These are phyloP conservation scores for Apantesis nais DNA, from an alignment of 2,888 invertebrate genomes.

Conservation along the genomic window DNA sequence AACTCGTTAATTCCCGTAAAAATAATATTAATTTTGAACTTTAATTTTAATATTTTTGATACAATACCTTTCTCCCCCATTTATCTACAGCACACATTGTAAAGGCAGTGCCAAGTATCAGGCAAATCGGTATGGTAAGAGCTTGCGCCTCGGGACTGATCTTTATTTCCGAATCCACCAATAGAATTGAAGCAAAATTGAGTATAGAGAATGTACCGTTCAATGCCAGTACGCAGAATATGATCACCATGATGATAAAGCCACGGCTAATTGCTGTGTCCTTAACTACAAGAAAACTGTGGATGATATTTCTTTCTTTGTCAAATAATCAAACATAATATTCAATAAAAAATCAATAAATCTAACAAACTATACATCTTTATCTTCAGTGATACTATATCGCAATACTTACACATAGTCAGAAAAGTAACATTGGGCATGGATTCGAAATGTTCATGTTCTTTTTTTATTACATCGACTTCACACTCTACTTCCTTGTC, in stretches of 20 bases:
- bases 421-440: slow-evolving; percentile 59
- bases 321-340: not conserved
- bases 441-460: slow-evolving; percentile 61
- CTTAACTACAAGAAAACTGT: slow-evolving; percentile 51
- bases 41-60: not conserved
- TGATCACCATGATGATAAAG: slow-evolving; percentile 45
- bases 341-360: not conserved
- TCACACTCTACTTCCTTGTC: slow-evolving; percentile 59
- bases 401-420: slow-evolving; percentile 60
- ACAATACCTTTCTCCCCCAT: slow-evolving; percentile 48
- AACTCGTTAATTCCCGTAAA: too few species aligned
- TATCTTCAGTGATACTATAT: not conserved
- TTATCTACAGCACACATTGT: slow-evolving; percentile 52
- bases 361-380: not conserved
- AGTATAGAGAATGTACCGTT: slow-evolving; percentile 56
- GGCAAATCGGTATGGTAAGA: slow-evolving; percentile 55
- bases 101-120: slow-evolving; percentile 52
- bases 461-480: slow-evolving; percentile 55
- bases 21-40: too few species aligned
- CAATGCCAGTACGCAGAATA: slow-evolving; percentile 46
- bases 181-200: slow-evolving; percentile 55
- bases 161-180: slow-evolving; percentile 48
- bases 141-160: slow-evolving; percentile 54
- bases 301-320: not conserved
- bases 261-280: slow-evolving; percentile 58